phyloP scores from a whole-genome alignment of 2,888 invertebrate genomes.

The Sepiola atlantica region DNA sequence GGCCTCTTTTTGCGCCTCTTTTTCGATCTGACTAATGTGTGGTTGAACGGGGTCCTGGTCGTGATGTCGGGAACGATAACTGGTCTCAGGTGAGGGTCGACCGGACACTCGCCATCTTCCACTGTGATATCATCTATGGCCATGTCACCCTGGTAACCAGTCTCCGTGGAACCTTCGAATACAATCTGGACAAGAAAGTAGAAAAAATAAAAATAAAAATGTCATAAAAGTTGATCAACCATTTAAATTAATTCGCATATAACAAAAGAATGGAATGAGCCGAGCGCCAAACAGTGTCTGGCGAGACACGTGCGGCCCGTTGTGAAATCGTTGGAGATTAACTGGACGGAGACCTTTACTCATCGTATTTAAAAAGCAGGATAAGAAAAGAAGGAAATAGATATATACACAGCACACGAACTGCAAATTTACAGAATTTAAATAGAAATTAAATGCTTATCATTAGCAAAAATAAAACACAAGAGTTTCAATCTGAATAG shows the following conservation, averaged over 20 bases:
- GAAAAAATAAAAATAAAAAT: background rate
- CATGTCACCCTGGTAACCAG: slow-evolving; percentile 50
- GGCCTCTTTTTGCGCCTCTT: slow-evolving; percentile 4
- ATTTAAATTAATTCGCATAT: background rate
- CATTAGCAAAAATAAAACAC: no score
- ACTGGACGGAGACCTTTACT: no score
- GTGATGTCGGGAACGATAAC: slow-evolving; percentile 45
- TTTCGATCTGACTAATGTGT: background rate
- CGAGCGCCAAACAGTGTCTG: no score
- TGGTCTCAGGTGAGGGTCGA: slow-evolving; percentile 38
- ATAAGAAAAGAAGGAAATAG: no score
- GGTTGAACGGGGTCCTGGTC: background rate
- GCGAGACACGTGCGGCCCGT: no score
- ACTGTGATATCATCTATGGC: slow-evolving; percentile 50
- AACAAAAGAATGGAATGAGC: no score
- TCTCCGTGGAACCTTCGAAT: slow-evolving; percentile 49
- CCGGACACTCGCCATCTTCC: slow-evolving; percentile 47
- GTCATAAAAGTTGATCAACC: background rate
- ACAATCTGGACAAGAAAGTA: slow-evolving; percentile 45
- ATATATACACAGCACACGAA: no score
- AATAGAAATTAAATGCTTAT: no score
- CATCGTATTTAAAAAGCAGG: no score
- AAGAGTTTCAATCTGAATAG: no score
- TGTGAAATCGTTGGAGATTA: no score
- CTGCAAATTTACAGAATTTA: no score